These are phyloP conservation scores for Macrostomum cliftonense DNA, from an alignment of 2,888 invertebrate genomes.

Conservation along the genomic window DNA sequence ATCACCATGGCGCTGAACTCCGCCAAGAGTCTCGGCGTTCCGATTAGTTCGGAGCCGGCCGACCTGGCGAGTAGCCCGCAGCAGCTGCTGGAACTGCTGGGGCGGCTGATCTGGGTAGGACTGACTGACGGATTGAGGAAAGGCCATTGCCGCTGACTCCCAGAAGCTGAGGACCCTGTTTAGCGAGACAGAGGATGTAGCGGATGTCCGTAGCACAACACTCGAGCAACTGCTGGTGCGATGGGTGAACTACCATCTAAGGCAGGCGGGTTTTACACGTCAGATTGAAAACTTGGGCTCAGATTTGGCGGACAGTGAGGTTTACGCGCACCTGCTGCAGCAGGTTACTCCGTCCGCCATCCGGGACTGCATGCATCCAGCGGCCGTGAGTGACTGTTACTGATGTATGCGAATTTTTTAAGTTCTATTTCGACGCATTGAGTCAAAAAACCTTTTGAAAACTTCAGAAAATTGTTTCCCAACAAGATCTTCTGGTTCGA, in stretches of 20 bases:
- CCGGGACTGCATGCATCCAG: slow-evolving; percentile 62
- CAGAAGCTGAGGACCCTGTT: slow-evolving; percentile 49
- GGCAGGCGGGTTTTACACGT: slow-evolving; percentile 54
- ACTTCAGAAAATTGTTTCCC: slow-evolving; percentile 4
- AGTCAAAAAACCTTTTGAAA: too few relatives aligned
- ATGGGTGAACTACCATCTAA: slow-evolving; percentile 96
- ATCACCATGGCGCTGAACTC: slow-evolving; percentile 79
- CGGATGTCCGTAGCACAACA: slow-evolving; percentile 77
- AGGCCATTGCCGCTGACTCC: too few relatives aligned
- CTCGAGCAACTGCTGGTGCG: slow-evolving; percentile 72
- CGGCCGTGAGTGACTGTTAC: slow-evolving; percentile 46
- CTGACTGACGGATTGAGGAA: too few relatives aligned
- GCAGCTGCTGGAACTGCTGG: slow-evolving; percentile 78
- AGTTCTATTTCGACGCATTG: too few relatives aligned
- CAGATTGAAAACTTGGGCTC: slow-evolving; percentile 77
- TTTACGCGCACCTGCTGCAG: slow-evolving; percentile 73
- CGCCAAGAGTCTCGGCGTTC: slow-evolving; percentile 94
- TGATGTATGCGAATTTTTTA: too few relatives aligned
- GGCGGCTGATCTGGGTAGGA: slow-evolving; percentile 80
- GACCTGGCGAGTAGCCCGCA: slow-evolving; percentile 85
- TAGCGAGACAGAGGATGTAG: slow-evolving; percentile 59
- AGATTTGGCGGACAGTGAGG: slow-evolving; percentile 84
- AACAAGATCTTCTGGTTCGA: slow-evolving; percentile 38
- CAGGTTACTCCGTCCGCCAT: slow-evolving; percentile 78
- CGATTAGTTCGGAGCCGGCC: slow-evolving; percentile 78